Evolutionary conservation across 2,888 invertebrate species (phyloP).

Genomic region (Limulus polyphemus): DNA sequence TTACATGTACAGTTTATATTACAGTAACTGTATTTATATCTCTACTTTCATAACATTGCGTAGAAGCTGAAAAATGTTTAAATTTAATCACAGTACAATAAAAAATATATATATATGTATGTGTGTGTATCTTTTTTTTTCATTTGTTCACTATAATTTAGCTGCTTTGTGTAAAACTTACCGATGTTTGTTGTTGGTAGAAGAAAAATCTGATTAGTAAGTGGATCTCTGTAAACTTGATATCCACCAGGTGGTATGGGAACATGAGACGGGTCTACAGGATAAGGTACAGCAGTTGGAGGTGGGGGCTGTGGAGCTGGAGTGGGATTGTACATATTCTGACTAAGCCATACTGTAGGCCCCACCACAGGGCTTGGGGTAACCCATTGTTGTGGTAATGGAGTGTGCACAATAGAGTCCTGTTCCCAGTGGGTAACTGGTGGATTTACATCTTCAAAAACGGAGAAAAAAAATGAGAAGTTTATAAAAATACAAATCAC

Average conservation of each 20-base stretch:
- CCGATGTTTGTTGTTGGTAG: slow-evolving; percentile 22
- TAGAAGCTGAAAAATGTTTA: no score
- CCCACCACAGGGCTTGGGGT: slow-evolving; percentile 17
- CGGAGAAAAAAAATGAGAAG: no score
- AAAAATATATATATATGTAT: no score
- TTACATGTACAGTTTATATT: no score
- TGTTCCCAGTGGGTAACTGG: no score
- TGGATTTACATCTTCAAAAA: no score
- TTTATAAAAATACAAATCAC: no score
- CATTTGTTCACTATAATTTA: not conserved
- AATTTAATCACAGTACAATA: no score
- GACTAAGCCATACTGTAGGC: slow-evolving; percentile 20
- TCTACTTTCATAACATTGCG: no score
- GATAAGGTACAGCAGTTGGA: slow-evolving; percentile 12
- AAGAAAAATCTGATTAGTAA: slow-evolving; percentile 46
- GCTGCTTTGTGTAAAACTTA: slow-evolving; percentile 1
- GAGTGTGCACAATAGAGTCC: no score
- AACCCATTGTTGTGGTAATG: not conserved
- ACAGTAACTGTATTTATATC: no score
- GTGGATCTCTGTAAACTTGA: slow-evolving; percentile 72
- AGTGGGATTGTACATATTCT: slow-evolving; percentile 11
- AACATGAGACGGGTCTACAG: slow-evolving; percentile 23
- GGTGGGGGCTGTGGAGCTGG: slow-evolving; percentile 11
- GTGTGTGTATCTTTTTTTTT: no score
- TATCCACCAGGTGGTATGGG: slow-evolving; percentile 53